Conservation (phyloP, 2,888 invertebrate genomes). For the Bellardia bayeri region DNA sequence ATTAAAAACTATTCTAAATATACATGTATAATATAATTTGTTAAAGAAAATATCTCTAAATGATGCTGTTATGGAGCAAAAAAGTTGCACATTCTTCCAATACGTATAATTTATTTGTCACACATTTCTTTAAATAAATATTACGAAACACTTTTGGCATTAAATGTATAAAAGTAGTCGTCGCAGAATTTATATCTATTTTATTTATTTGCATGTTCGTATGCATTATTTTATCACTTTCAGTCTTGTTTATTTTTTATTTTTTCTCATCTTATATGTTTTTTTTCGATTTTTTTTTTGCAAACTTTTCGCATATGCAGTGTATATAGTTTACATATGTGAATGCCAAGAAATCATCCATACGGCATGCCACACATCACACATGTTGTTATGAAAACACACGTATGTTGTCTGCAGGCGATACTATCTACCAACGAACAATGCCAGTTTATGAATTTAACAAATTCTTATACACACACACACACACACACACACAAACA, state of each 20-base stretch:
- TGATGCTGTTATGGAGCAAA: background rate
- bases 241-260: conserved; percentile 46
- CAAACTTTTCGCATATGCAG: conserved; percentile 77
- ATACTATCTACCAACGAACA: conserved; percentile 75
- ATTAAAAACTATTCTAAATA: background rate
- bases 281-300: conserved; percentile 46
- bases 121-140: conserved; percentile 19
- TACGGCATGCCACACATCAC: conserved; percentile 84
- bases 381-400: conserved; percentile 78
- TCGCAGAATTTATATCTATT: conserved; percentile 32
- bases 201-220: conserved; percentile 69
- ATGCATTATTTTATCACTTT: conserved; percentile 51
- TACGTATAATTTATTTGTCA: background rate
- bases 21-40: background rate
- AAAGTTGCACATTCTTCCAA: background rate
- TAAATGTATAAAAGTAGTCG: background rate
- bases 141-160: conserved; percentile 42
- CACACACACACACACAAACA: conserved; percentile 40
- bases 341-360: conserved; percentile 82
- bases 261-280: conserved; percentile 39
- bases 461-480: conserved; percentile 56
- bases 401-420: conserved; percentile 84
- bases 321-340: conserved; percentile 84
- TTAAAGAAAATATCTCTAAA: background rate
- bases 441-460: conserved; percentile 66